A percentile compares a stretch with the other conserved stretches of the same genome.
These are phyloP conservation scores for Xenentodon cancila DNA, from an alignment of 2,797 vertebrate species.

Conservation along the genomic window DNA sequence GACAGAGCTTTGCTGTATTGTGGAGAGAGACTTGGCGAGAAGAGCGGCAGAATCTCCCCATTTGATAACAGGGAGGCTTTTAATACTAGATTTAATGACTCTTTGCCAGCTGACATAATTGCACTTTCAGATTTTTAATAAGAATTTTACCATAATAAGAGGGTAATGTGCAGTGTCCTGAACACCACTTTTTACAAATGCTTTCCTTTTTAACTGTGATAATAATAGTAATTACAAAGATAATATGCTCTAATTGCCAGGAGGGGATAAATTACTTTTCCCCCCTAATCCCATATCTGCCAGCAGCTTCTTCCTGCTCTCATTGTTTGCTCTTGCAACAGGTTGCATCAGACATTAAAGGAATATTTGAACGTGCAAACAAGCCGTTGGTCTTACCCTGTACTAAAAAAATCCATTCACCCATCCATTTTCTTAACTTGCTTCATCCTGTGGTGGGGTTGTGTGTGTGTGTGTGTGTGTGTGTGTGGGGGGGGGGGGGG, in stretches of 20 bases:
- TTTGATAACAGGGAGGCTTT: conserved; percentile 77
- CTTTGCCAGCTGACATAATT: conserved; percentile 81
- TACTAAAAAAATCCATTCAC: conserved; percentile 25
- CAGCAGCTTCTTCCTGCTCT: conserved; percentile 44
- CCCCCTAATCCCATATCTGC: conserved; percentile 64
- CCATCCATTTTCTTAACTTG: background rate
- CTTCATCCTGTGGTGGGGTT: background rate
- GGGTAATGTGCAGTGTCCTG: conserved; percentile 76
- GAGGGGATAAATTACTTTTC: conserved; percentile 74
- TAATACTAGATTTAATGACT: conserved; percentile 79
- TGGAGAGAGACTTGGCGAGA: conserved; percentile 58
- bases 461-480: too few relatives aligned
- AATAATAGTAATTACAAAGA: conserved; percentile 85
- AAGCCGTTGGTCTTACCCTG: conserved; percentile 46
- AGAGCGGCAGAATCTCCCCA: conserved; percentile 67
- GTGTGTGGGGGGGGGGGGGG: too few relatives aligned
- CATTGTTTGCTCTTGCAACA: conserved; percentile 78
- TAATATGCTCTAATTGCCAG: conserved; percentile 83
- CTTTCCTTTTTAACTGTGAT: conserved; percentile 80
- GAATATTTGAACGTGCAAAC: conserved; percentile 74
- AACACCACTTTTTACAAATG: conserved; percentile 78
- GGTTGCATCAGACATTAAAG: conserved; percentile 81
- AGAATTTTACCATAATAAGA: conserved; percentile 80
- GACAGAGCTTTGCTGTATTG: conserved; percentile 68
- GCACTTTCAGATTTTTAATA: conserved; percentile 84